Evolutionary conservation across 2,113 vertebrate genomes (phyloP), one percentile per base, ranked within the genome.

Genomic region (Saguinus imperator): DNA sequence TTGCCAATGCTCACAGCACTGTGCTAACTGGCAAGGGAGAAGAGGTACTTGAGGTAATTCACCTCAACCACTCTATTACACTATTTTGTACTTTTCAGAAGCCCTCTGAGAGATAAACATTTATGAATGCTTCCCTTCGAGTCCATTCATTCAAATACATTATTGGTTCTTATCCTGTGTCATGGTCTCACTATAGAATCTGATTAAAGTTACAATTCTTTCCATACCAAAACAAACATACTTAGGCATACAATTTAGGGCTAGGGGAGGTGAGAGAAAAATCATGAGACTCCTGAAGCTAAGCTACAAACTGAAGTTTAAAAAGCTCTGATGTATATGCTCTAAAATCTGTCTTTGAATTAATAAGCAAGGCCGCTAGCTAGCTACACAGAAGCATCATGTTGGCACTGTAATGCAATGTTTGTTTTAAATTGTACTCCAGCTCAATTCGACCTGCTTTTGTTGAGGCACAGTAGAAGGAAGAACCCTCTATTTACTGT

Each of bases 331-430:
- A 10, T 73, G 40, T 87, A 23, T 87, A 87, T 94, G 13, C 21
- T 82, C 45, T 91, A 94, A 94, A 81, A 91, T 82, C 91, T 77
- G 50, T 57, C 18, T 35, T 35, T 77, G 20, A 96, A 89, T 64
- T 89, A 82, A 76, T 86, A 82, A 76, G 16, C 48, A 52, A 89
- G 45, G 77, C 23, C 9, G 32, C 2, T n/a, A 23, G 43, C 73
- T 1, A 87, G 50, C 20, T 40, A 40, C 3, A 43, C 0, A 35
- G 25, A 84, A 29, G 50, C 35, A 73, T 29, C 37, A 40, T 0
- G 1, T 20, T 55, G 84, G 32, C 61, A 48, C 40, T 82, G 12
- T 16, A 61, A 32, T 50, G 57, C 92, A 96, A 91, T 68, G n/a
- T 61, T 83, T 95, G 32, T 11, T 92, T 66, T 68, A 75, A 80